These are phyloP conservation scores for Drosophila gunungcola DNA, from an alignment of 1,140 invertebrate species.

Conservation along the genomic window DNA sequence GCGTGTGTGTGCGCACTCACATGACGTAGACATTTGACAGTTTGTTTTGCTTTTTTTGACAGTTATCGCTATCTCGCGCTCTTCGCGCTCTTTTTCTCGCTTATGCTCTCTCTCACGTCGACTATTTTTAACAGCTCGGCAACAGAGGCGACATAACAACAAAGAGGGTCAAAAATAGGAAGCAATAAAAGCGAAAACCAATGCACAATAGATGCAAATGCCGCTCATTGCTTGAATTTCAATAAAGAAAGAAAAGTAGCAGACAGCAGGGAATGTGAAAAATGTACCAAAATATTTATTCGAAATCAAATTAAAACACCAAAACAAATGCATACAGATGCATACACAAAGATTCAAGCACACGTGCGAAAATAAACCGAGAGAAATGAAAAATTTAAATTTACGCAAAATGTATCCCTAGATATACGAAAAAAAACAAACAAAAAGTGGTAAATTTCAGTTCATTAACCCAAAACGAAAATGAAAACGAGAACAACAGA, in stretches of 20 bases:
- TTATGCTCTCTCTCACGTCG: background rate
- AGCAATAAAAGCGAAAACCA: conserved; percentile 57
- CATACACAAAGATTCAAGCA: background rate
- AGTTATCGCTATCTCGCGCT: background rate
- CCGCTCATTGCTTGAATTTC: conserved; percentile 65
- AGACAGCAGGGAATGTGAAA: conserved; percentile 18
- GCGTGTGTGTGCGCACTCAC: conserved; percentile 30
- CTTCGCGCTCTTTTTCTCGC: background rate
- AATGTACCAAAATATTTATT: conserved; percentile 42
- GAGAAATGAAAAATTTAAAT: conserved; percentile 35
- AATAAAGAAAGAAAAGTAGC: conserved; percentile 40
- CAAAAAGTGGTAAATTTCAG: conserved; percentile 36
- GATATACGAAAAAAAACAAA: conserved; percentile 27
- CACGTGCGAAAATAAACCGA: background rate
- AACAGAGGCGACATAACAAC: conserved; percentile 11
- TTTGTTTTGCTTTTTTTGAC: conserved; percentile 16
- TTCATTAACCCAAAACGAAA: conserved; percentile 55
- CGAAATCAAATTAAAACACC: conserved; percentile 35
- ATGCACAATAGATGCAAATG: conserved; percentile 74
- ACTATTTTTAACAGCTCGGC: conserved; percentile 51
- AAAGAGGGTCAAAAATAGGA: conserved; percentile 60
- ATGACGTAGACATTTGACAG: conserved; percentile 34
- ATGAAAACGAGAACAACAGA: conserved; percentile 23
- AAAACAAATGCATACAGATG: background rate
- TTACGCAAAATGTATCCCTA: conserved; percentile 36